phyloP scores from a whole-genome alignment of 1,140 invertebrate genomes.

The Vanessa atalanta region DNA sequence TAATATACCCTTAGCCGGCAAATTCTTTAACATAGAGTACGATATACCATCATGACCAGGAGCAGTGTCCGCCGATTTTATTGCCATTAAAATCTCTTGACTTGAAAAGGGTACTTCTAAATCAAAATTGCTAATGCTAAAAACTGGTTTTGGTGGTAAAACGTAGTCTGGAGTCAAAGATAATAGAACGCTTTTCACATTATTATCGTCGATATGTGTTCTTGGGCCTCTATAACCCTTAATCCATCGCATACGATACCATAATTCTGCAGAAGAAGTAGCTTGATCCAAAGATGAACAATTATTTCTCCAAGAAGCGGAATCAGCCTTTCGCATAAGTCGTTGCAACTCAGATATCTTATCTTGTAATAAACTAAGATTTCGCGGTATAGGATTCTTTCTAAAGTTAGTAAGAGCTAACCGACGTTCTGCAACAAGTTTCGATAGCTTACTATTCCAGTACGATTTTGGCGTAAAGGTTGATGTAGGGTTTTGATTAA shows the following conservation, averaged over 20 bases:
- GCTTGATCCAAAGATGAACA: conserved; percentile 1
- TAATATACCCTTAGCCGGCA: not conserved
- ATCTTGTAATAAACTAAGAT: conserved; percentile 41
- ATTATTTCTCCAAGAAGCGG: conserved; percentile 3
- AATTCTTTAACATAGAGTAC: conserved; percentile 17
- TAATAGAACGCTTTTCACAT: not conserved
- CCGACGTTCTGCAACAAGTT: conserved; percentile 44
- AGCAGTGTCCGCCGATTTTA: conserved; percentile 25
- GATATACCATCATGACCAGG: conserved; percentile 2
- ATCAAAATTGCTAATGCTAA: conserved; percentile 1
- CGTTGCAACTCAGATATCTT: conserved; percentile 12
- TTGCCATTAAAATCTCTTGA: conserved; percentile 34
- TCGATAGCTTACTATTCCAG: conserved; percentile 42
- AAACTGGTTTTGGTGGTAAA: not conserved
- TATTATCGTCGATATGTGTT: not conserved
- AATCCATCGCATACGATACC: conserved; percentile 24
- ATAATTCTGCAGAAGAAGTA: conserved; percentile 5
- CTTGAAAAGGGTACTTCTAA: conserved; percentile 11
- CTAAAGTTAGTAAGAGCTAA: conserved; percentile 45
- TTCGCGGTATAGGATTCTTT: conserved; percentile 47
- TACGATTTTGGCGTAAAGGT: conserved; percentile 47
- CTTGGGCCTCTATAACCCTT: conserved; percentile 14
- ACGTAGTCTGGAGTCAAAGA: conserved; percentile 21
- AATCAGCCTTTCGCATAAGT: conserved; percentile 4
- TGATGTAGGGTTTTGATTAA: conserved; percentile 22